Base-by-base conservation (phyloP, 2,113 vertebrate genomes). In the Chelonoidis abingdonii region DNA sequence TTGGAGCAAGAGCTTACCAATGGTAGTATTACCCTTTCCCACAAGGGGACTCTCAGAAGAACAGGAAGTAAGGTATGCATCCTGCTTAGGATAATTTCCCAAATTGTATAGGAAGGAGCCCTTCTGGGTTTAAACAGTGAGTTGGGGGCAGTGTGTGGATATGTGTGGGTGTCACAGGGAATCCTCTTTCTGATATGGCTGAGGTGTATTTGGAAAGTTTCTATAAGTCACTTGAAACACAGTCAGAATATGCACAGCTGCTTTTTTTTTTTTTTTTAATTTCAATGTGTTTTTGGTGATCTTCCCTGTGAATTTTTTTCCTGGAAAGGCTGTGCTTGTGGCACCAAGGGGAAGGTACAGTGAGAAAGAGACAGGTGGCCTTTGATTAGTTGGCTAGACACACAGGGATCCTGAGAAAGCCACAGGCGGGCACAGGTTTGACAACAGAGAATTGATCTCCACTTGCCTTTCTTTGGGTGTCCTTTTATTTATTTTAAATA, bases 401-500 rank as follows among this genome's bases (percentile, higher is more conserved):
- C 0, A 0, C 57, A 80, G 75, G 44, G 82, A 75, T 93, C 89
- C 86, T 93, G 95, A 92, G 84, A 96, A 94, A 93, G 84, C 75
- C 89, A 59, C 93, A 97, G 94, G 95, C 93, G 93, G 95, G 52
- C 80, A 59, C 47, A 49, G 75, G 65, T 59, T 87, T 92, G 57
- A 84, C 93, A 84, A 52, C 25, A 80, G 88, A 44, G 92, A 65
- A 59, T 62, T 31, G 44, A n/a, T 21, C 72, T 76, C 22, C 41
- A 76, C 12, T 76, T 91, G 92, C 86, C 35, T 88, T 94, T 76
- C 72, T 76, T 94, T 92, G 89, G 90, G 41, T 57, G 80, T 85
- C 93, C 92, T 96, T 96, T 93, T 95, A 72, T 96, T 96, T 89
- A n/a, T 86, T 92, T 83, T 83, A 35, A 57, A 44, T 1, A 3